phyloP scores from a whole-genome alignment of 2,113 vertebrate species.

The Myiagra hebetior region DNA sequence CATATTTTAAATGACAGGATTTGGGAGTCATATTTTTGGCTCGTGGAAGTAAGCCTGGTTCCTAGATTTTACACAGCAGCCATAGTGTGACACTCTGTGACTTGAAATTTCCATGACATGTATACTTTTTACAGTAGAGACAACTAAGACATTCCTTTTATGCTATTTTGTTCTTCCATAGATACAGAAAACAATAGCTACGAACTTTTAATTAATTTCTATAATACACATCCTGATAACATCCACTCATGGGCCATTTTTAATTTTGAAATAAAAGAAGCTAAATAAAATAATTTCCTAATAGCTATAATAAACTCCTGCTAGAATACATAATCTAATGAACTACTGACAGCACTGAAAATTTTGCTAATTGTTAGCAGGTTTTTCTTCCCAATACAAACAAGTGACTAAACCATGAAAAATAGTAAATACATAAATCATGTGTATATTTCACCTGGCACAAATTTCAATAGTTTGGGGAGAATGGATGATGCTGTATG shows the following conservation, averaged over 20 bases:
- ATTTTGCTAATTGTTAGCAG: not conserved
- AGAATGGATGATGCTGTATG: not conserved
- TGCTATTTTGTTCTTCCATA: constrained; percentile 5
- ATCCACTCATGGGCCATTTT: not conserved
- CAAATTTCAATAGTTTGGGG: not conserved
- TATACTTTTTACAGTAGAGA: not conserved
- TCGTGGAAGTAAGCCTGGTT: not conserved
- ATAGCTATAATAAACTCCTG: not conserved
- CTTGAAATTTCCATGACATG: not conserved
- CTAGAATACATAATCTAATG: not conserved
- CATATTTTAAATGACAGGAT: not conserved
- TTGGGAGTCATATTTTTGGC: not conserved
- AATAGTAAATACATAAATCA: not conserved
- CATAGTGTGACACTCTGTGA: not conserved
- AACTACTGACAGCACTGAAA: not conserved
- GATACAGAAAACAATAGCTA: constrained; percentile 27
- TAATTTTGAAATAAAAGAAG: constrained; percentile 54
- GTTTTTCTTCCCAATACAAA: not conserved
- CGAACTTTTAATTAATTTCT: constrained; percentile 33
- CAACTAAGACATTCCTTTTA: not conserved
- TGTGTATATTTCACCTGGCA: not conserved
- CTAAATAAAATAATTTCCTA: constrained; percentile 34
- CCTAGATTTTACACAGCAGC: not conserved
- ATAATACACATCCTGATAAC: not conserved
- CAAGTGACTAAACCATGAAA: not conserved